These are phyloP conservation scores for Xanthorhoe designata DNA, from an alignment of 2,888 invertebrate genomes.

Conservation along the genomic window DNA sequence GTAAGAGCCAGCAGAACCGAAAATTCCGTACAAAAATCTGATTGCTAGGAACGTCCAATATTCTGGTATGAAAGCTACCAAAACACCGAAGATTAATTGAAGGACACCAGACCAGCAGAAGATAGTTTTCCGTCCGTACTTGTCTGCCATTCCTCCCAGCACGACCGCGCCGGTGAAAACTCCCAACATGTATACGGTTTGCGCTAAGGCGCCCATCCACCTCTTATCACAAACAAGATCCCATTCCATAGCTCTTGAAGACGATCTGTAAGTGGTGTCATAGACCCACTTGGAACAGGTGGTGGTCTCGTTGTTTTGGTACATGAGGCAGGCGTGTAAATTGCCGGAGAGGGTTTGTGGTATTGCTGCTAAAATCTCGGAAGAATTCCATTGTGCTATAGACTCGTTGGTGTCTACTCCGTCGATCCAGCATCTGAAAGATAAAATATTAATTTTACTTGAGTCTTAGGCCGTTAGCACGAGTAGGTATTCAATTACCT, in stretches of 20 bases:
- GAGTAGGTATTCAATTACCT: no score
- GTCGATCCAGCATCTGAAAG: conserved; percentile 86
- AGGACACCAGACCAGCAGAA: conserved; percentile 92
- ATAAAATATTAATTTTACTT: conserved; percentile 21
- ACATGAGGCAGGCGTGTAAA: conserved; percentile 87
- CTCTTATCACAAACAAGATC: conserved; percentile 91
- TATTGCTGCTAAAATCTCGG: conserved; percentile 83
- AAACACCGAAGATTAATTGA: conserved; percentile 89
- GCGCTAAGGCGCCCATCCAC: conserved; percentile 93
- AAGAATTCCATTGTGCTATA: conserved; percentile 84
- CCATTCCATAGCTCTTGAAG: conserved; percentile 93
- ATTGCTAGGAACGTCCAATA: conserved; percentile 89
- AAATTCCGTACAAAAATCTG: conserved; percentile 91
- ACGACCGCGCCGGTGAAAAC: conserved; percentile 93
- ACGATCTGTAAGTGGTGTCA: conserved; percentile 89
- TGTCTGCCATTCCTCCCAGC: conserved; percentile 93
- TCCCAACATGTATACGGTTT: conserved; percentile 93
- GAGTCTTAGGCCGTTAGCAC: no score
- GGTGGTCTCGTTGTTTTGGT: conserved; percentile 65
- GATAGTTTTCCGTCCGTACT: conserved; percentile 92
- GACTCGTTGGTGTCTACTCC: conserved; percentile 86
- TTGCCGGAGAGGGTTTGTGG: conserved; percentile 82
- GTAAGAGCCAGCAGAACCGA: conserved; percentile 93
- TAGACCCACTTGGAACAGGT: conserved; percentile 87
- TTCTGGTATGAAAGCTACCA: conserved; percentile 92